Conservation (phyloP, 2,797 vertebrate species). For the Margarornis squamiger region DNA sequence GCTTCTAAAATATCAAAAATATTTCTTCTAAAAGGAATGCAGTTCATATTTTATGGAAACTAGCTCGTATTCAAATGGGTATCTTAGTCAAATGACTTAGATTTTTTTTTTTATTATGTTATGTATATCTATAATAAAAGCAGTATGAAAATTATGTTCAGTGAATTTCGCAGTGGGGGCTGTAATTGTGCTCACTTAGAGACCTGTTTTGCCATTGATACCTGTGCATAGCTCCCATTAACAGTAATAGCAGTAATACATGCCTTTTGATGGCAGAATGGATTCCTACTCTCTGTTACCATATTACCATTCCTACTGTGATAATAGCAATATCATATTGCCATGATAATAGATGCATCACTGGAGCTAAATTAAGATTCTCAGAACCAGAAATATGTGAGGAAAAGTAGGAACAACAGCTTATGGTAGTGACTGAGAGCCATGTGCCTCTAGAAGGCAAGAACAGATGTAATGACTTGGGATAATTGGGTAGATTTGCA, state of each 20-base stretch:
- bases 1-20: no score
- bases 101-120: conserved; percentile 54
- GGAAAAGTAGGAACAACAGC: background rate
- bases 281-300: conserved; percentile 63
- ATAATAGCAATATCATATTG: conserved; percentile 70
- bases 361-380: conserved; percentile 55
- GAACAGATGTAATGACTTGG: background rate
- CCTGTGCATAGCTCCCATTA: conserved; percentile 67
- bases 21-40: background rate
- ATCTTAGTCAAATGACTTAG: conserved; percentile 35
- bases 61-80: conserved; percentile 41
- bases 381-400: conserved; percentile 26
- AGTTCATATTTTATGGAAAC: conserved; percentile 21
- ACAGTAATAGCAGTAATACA: conserved; percentile 53
- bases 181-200: conserved; percentile 72
- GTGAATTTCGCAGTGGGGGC: conserved; percentile 64
- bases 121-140: conserved; percentile 63
- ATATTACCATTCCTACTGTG: conserved; percentile 72
- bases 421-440: background rate
- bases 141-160: conserved; percentile 49
- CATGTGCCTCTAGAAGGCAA: background rate
- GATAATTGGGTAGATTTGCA: background rate
- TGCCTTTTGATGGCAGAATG: conserved; percentile 64
- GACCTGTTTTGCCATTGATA: conserved; percentile 62
- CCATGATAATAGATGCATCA: conserved; percentile 67